Base-by-base conservation (phyloP, 2,113 vertebrate genomes). In the Sebastes fasciatus region DNA sequence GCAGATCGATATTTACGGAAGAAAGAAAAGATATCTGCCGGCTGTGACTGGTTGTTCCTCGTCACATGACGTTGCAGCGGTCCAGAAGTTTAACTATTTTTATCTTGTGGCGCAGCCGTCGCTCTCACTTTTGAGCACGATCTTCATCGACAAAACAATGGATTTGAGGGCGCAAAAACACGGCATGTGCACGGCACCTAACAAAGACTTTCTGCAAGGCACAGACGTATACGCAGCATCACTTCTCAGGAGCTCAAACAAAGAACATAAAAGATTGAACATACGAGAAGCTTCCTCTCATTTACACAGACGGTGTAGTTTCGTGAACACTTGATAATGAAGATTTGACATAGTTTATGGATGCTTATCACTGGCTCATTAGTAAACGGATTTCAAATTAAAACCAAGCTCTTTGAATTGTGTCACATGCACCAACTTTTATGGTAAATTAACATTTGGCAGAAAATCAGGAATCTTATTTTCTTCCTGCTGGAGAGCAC, bases 251-350 rank as follows among this genome's bases (percentile, higher is more conserved):
- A 77, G 19, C 73, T 76, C 66, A 65, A 74, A 43, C 63, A 23
- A 49, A 77, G 19, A 64, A 57, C 70, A 60, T 17, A 51, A 61
- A 74, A 71, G 57, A 49, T 48, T 61, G 8, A 67, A 68, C 13
- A 17, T 54, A 65, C 23, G 66, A 60, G 42, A 62, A 8, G 48
- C n/a, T 11, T 77, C 8, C 57, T 55, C 57, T 73, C 46, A 66
- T 74, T 83, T 79, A 26, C 14, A 67, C 62, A 11, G 62, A 51
- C 61, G 8, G 52, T 42, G 49, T 12, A 75, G 63, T 76, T 67
- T 34, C 73, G 70, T 80, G 26, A 76, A 61, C 62, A 61, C 46
- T 74, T 58, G 34, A 82, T 57, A 34, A 82, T 70, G 42, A 76
- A 61, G 48, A 79, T 55, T 73, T 51, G 65, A 52, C 23, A 64